Conservation (phyloP, 2,797 vertebrate species). For the Typhlichthys eigenmanni region DNA sequence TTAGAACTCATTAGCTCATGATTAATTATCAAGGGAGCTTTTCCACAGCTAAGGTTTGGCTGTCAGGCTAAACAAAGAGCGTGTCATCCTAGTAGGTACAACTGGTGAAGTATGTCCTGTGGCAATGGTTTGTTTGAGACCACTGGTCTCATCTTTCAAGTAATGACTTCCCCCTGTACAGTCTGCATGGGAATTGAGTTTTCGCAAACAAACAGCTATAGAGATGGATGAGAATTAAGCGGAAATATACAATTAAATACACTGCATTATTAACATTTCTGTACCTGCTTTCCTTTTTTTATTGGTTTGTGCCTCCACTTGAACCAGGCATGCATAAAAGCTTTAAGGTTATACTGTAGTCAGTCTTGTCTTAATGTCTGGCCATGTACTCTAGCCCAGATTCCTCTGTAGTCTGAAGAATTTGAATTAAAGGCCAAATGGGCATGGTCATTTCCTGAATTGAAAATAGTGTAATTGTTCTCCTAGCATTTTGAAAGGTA, state of each 20-base stretch:
- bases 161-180: slow-evolving; percentile 46
- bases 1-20: slow-evolving; percentile 20
- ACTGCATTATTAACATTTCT: slow-evolving; percentile 29
- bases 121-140: neutral
- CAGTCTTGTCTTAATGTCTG: slow-evolving; percentile 2
- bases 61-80: slow-evolving; percentile 16
- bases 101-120: slow-evolving; percentile 21
- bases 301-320: slow-evolving; percentile 16
- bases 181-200: slow-evolving; percentile 57
- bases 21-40: slow-evolving; percentile 14
- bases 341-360: neutral
- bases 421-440: slow-evolving; percentile 12
- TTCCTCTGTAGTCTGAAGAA: slow-evolving; percentile 10
- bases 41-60: slow-evolving; percentile 18
- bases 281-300: slow-evolving; percentile 4
- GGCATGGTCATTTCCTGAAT: slow-evolving; percentile 16
- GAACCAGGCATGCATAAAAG: neutral
- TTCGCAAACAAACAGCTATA: slow-evolving; percentile 35
- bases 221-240: slow-evolving; percentile 33
- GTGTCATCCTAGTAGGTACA: slow-evolving; percentile 28
- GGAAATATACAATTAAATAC: slow-evolving; percentile 17
- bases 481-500: slow-evolving; percentile 16
- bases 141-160: slow-evolving; percentile 45
- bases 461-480: slow-evolving; percentile 8
- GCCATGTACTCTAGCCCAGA: slow-evolving; percentile 1